Conservation (phyloP, 1,140 invertebrate species). For the Calosoma granatense region DNA sequence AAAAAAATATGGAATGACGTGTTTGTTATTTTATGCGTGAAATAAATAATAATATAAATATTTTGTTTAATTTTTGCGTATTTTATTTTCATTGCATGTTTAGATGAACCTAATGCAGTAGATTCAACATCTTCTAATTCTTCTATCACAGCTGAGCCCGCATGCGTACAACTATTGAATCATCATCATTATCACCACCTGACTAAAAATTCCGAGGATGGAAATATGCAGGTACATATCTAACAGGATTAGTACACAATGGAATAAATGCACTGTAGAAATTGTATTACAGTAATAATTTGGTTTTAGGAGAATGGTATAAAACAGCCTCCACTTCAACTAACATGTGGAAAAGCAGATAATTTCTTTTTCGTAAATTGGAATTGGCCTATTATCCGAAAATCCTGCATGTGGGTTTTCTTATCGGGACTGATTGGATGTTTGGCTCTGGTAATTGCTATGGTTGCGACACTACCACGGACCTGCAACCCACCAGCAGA, state of each 20-base stretch:
- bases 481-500: slow-evolving; percentile 53
- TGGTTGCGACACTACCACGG: slow-evolving; percentile 58
- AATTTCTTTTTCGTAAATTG: slow-evolving; percentile 62
- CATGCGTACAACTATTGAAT: slow-evolving; percentile 37
- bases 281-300: no score
- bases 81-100: slow-evolving; percentile 2
- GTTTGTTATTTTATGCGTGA: no score
- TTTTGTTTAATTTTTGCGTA: not conserved
- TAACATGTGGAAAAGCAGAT: slow-evolving; percentile 45
- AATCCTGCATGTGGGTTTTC: slow-evolving; percentile 58
- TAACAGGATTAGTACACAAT: slow-evolving; percentile 1
- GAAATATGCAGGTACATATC: slow-evolving; percentile 1
- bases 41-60: no score
- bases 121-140: slow-evolving; percentile 37
- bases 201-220: slow-evolving; percentile 25
- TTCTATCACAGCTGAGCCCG: slow-evolving; percentile 37
- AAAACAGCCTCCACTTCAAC: slow-evolving; percentile 39
- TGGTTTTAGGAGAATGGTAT: slow-evolving; percentile 41
- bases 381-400: slow-evolving; percentile 70
- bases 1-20: no score
- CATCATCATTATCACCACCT: slow-evolving; percentile 38
- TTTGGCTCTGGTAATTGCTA: slow-evolving; percentile 54
- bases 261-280: no score
- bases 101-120: slow-evolving; percentile 18
- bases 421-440: slow-evolving; percentile 56